A percentile compares a stretch with the other conserved stretches of the same genome.
phyloP scores from a whole-genome alignment of 2,113 vertebrate genomes.

The Anas platyrhynchos region DNA sequence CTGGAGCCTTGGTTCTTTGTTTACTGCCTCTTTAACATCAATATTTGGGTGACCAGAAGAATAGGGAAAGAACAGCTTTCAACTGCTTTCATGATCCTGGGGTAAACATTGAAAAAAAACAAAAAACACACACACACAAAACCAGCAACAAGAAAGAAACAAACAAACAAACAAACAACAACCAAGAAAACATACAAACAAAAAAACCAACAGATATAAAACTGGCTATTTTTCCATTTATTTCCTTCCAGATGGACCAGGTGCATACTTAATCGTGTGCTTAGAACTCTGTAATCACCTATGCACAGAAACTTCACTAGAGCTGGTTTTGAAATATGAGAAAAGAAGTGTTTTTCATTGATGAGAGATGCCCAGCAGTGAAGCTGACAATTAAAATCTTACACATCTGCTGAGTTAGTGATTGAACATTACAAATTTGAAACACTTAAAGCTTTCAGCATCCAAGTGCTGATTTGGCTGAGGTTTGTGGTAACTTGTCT shows the following conservation, averaged over 20 bases:
- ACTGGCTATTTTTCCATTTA: background rate
- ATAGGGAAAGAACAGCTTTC: background rate
- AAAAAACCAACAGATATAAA: background rate
- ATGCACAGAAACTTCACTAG: background rate
- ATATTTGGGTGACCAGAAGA: slow-evolving; percentile 25
- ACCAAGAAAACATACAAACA: background rate
- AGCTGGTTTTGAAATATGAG: background rate
- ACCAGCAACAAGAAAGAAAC: background rate
- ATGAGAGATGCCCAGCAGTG: background rate
- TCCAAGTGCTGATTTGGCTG: background rate
- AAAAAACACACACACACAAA: too few species aligned
- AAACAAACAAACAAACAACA: background rate
- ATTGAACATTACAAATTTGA: background rate
- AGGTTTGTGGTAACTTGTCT: background rate
- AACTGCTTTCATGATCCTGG: background rate
- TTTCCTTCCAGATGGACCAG: background rate
- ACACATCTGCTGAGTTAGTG: background rate
- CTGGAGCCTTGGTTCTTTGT: slow-evolving; percentile 34
- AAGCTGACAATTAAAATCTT: background rate
- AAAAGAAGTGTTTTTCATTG: background rate
- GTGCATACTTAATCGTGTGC: background rate
- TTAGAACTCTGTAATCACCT: background rate
- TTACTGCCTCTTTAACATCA: background rate
- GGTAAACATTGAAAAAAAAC: background rate
- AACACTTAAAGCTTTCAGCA: background rate